Conservation (phyloP, 2,113 vertebrate species). For the Bagarius yarrelli region DNA sequence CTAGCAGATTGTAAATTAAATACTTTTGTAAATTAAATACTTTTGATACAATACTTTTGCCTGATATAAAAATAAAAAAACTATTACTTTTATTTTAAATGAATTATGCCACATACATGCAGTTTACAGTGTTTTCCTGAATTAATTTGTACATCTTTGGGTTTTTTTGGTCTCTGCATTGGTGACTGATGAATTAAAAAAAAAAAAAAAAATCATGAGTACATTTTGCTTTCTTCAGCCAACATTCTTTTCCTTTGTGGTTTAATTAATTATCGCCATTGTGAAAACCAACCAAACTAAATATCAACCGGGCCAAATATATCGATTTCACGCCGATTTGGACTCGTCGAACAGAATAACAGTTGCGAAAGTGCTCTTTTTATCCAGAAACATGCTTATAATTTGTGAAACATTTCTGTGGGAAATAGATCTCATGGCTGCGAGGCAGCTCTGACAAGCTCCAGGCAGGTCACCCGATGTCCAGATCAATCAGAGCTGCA, state of each 20-base stretch:
- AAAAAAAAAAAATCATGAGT: no score
- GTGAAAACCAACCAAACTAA: slow-evolving; percentile 39
- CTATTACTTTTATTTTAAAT: no score
- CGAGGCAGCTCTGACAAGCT: slow-evolving; percentile 43
- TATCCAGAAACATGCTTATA: background rate
- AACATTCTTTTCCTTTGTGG: background rate
- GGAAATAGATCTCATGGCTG: background rate
- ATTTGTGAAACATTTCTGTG: background rate
- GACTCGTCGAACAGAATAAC: background rate
- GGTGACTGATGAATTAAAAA: no score
- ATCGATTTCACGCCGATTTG: background rate
- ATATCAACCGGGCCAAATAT: background rate
- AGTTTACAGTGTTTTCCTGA: no score
- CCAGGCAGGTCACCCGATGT: slow-evolving; percentile 48
- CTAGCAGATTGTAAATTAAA: no score
- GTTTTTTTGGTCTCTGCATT: no score
- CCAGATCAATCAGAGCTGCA: slow-evolving; percentile 52
- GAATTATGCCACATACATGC: no score
- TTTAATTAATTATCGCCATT: background rate
- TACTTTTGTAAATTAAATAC: no score
- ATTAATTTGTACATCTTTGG: no score
- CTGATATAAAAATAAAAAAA: no score
- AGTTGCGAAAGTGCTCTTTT: background rate
- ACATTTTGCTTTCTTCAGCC: background rate
- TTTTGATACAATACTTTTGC: no score